These are phyloP conservation scores for Oceanites oceanicus DNA, from an alignment of 2,113 vertebrate genomes.

Conservation along the genomic window DNA sequence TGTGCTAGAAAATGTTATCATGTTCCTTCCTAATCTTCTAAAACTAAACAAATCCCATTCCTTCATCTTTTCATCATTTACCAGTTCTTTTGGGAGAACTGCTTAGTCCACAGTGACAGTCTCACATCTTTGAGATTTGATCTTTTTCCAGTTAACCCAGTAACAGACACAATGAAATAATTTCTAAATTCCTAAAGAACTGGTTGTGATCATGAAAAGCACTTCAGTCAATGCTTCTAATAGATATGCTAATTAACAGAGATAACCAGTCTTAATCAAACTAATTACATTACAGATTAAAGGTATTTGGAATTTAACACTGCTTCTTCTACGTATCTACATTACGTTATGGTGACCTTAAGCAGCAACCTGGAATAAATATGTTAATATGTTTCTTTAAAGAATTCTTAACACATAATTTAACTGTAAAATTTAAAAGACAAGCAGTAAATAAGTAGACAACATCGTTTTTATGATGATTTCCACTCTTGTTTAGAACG, in stretches of 20 bases:
- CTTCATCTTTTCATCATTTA: conserved; percentile 45
- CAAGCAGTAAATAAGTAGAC: neutral
- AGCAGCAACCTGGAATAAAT: neutral
- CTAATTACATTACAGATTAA: conserved; percentile 65
- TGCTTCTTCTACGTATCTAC: neutral
- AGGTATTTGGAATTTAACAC: neutral
- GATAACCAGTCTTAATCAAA: conserved; percentile 59
- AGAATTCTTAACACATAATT: neutral
- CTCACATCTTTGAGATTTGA: conserved; percentile 31
- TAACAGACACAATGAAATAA: neutral
- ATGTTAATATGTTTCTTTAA: neutral
- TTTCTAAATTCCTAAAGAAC: conserved; percentile 12
- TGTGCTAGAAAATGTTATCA: conserved; percentile 10
- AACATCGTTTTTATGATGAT: neutral
- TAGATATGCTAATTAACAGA: conserved; percentile 56
- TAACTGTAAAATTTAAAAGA: neutral
- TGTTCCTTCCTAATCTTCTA: conserved; percentile 19
- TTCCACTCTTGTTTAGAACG: neutral
- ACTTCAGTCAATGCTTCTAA: conserved; percentile 48
- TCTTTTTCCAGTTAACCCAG: conserved; percentile 19
- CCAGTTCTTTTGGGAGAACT: neutral
- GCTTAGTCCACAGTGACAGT: neutral
- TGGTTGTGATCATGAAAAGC: conserved; percentile 27
- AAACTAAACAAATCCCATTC: conserved; percentile 47
- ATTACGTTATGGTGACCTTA: neutral